A percentile compares a stretch with the other conserved stretches of the same genome.
Evolutionary conservation across 2,888 invertebrate genomes (phyloP).

Genomic region (Orthonevra nobilis): DNA sequence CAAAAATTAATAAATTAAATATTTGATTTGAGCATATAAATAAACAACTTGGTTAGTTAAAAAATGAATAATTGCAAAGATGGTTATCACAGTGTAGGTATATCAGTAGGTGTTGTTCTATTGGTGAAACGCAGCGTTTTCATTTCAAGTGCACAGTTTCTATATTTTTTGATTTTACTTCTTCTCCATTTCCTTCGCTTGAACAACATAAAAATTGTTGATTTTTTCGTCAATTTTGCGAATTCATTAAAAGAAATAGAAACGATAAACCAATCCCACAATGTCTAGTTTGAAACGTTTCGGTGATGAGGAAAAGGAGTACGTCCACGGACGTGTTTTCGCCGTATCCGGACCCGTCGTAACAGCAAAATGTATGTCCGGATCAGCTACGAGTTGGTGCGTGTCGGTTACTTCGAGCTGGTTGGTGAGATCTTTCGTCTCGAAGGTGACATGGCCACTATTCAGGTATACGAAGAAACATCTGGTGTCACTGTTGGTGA

Average conservation of each 20-base stretch:
- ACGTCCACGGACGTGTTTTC: slow-evolving; percentile 95
- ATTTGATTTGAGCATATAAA: too few relatives aligned
- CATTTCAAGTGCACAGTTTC: slow-evolving; percentile 60
- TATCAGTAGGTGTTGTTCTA: slow-evolving; percentile 72
- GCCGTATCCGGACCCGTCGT: slow-evolving; percentile 99
- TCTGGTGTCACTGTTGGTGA: slow-evolving; percentile 99
- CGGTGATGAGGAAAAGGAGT: slow-evolving; percentile 92
- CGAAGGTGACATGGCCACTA: slow-evolving; percentile 99
- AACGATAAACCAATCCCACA: slow-evolving; percentile 70
- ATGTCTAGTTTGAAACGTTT: slow-evolving; percentile 88
- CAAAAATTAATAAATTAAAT: too few relatives aligned
- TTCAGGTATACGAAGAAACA: slow-evolving; percentile 98
- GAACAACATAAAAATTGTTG: slow-evolving; percentile 27
- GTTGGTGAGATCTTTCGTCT: slow-evolving; percentile 99
- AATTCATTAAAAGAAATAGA: slow-evolving; percentile 49
- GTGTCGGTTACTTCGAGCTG: slow-evolving; percentile 98
- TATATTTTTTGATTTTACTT: too few relatives aligned
- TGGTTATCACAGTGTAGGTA: too few relatives aligned
- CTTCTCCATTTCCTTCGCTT: background rate
- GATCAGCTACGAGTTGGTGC: slow-evolving; percentile 99
- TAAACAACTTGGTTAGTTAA: too few relatives aligned
- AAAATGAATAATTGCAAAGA: too few relatives aligned
- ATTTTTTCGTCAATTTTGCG: slow-evolving; percentile 42
- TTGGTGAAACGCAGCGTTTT: slow-evolving; percentile 70
- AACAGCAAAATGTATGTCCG: slow-evolving; percentile 99